Evolutionary conservation across 2,888 invertebrate genomes (phyloP), one percentile per base, ranked within the genome.

Genomic region (Macrosoma leucophasiata): DNA sequence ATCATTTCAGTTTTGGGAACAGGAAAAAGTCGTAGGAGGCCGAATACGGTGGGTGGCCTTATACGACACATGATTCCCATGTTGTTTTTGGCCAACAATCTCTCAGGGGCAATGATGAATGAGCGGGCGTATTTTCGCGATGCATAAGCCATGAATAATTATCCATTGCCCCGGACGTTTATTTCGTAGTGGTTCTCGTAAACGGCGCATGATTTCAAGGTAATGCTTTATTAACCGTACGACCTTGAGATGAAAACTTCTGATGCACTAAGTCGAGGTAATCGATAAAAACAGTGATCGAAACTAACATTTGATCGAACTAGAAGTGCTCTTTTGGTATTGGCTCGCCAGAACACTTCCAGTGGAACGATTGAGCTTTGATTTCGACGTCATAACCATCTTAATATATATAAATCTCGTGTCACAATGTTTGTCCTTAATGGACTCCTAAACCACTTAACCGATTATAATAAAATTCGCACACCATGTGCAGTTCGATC

Each of bases 31-130:
- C 25, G 9, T 10, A 25, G 19, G 41, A 29, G 27, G 33, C 22
- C 36, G 39, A 19, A 22, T 39, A 34, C 21, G 33, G 36, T 11
- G 39, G 33, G 30, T 33, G 32, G 36, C 29, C 36, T n/a, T n/a
- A n/a, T n/a, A n/a, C n/a, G 41, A 24, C 34, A 33, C 29, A 39
- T 29, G 15, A 36, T 39, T 36, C 25, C 11, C 12, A 34, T 39
- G 27, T 34, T 39, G 29, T 39, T 44, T 41, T 39, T 41, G 31
- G 38, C 34, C 39, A 43, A 43, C 33, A 35, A 39, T 41, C 41
- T 22, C 31, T 27, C 23, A 43, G 37, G 32, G 39, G 35, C 35
- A 48, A 22, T 28, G 33, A 36, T 33, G 35, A 34, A 35, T 40
- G 38, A 31, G 39, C 36, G 33, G 35, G 39, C 28, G 39, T 41